A percentile compares a stretch with the other conserved stretches of the same genome.
These are phyloP conservation scores for Neodon shergylaensis DNA, from an alignment of 2,113 vertebrate genomes.

Conservation along the genomic window DNA sequence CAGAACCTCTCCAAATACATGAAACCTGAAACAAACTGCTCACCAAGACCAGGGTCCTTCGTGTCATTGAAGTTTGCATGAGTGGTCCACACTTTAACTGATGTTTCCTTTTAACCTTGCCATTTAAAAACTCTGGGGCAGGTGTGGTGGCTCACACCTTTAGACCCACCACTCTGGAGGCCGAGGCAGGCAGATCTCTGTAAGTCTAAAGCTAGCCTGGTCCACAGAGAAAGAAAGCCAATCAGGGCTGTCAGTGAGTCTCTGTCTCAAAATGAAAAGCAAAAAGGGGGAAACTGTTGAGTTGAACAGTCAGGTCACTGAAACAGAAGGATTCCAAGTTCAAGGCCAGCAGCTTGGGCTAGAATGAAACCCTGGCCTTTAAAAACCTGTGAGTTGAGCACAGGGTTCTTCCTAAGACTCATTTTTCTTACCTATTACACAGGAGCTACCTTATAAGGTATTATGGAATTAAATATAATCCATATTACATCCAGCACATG, in stretches of 20 bases:
- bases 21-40: neutral
- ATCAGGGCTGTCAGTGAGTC: neutral
- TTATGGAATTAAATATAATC: neutral
- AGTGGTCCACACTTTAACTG: neutral
- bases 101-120: neutral
- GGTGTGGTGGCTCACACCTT: neutral
- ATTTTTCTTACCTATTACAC: neutral
- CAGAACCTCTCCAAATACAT: neutral
- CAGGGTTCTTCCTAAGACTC: neutral
- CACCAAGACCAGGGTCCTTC: neutral
- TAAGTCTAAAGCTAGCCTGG: neutral
- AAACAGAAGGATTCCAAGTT: neutral
- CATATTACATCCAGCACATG: neutral
- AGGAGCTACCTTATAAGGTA: neutral
- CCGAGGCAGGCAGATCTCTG: neutral
- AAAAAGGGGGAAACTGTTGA: neutral
- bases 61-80: neutral
- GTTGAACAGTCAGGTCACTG: neutral
- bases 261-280: neutral
- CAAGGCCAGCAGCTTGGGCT: neutral
- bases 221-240: neutral
- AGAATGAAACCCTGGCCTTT: neutral
- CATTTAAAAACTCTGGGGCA: neutral
- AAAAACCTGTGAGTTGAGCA: neutral
- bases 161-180: neutral